Conservation (phyloP, 1,140 invertebrate species). For the Brachionus angularis region DNA sequence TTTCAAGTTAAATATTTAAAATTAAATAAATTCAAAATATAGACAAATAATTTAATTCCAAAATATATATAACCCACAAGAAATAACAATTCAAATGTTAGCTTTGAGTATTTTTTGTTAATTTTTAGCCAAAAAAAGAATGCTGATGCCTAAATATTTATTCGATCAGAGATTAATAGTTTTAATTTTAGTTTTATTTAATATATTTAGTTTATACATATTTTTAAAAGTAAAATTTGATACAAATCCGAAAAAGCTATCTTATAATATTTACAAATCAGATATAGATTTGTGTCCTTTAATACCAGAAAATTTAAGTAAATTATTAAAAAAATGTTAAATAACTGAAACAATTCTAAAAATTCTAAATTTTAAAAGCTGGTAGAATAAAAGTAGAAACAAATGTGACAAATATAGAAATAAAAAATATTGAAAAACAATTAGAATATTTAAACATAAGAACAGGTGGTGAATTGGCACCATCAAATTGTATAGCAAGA, state of each 20-base stretch:
- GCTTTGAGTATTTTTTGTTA: no score
- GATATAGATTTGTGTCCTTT: neutral
- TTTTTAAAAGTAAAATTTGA: neutral
- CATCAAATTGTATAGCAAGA: slow-evolving; percentile 68
- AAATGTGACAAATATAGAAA: neutral
- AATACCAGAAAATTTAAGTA: slow-evolving; percentile 13
- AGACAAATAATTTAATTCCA: no score
- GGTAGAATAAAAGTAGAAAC: neutral
- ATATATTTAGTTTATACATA: no score
- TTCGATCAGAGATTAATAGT: no score
- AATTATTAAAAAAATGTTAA: neutral
- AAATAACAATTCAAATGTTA: no score
- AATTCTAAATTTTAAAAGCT: neutral
- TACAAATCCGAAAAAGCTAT: neutral
- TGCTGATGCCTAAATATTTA: no score
- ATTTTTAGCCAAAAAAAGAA: no score
- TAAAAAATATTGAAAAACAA: slow-evolving; percentile 6
- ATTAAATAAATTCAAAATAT: no score
- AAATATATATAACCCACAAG: no score
- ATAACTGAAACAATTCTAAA: neutral
- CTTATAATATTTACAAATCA: no score
- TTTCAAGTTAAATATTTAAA: no score
- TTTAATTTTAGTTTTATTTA: no score
- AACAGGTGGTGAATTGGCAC: slow-evolving; percentile 62
- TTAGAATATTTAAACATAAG: neutral